Evolutionary conservation across 2,797 vertebrate species (phyloP), one percentile per base, ranked within the genome.

Genomic region (Pantherophis vulpinus): DNA sequence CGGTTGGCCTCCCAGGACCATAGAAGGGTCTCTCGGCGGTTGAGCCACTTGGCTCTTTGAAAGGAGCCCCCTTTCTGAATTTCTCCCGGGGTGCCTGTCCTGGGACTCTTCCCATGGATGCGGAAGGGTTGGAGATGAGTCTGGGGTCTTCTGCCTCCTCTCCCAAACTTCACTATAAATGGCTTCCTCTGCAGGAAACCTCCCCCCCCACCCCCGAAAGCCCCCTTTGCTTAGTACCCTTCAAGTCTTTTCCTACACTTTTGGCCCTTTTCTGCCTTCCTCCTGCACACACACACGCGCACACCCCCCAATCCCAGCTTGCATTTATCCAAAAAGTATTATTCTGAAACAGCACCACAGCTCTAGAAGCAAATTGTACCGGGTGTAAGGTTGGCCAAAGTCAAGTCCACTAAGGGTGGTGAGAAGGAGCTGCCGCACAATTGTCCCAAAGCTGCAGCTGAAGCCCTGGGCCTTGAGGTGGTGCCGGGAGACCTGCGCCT

Each of bases 81-180:
- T 51, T 51, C 55, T 16, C 89, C 0, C 74, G 32, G 11, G 3
- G 9, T 59, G 47, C 70, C 55, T 61, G 25, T 32, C 92, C 59
- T 32, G 16, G 89, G 92, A 23, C 88, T 54, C 27, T 93, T 60
- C 93, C n/a, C 66, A 47, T n/a, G 3, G 1, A 91, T 94, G 74
- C 89, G 91, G 20, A 14, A 61, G 92, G 94, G 94, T 58, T 60
- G 14, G 13, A 37, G 87, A 93, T 96, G 94, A 96, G 95, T 91
- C 74, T 91, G 90, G 93, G 93, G 25, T 0, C 79, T 25, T n/a
- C 37, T 27, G 18, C 87, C 90, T 89, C 13, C 27, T 95, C 79
- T 95, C 47, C 59, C 90, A 88, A 95, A 25, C 91, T 1, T 88
- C 86, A 59, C 54, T 89, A 91, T 91, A 93, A 93, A 93, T 54